Conservation (phyloP, 2,113 vertebrate species). For the Bungarus multicinctus region DNA sequence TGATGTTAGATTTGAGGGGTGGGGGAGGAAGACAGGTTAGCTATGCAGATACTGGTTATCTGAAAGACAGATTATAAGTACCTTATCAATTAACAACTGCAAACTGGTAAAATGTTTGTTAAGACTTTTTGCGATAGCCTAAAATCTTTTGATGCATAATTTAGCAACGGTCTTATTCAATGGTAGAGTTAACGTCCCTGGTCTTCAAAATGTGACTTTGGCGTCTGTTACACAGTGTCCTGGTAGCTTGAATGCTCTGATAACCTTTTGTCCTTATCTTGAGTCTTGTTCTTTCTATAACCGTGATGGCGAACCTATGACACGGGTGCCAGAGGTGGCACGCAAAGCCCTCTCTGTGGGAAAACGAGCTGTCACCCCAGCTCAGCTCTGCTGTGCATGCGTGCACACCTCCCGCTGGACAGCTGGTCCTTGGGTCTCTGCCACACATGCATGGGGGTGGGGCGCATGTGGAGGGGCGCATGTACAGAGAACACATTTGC, state of each 20-base stretch:
- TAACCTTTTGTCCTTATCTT: neutral
- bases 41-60: neutral
- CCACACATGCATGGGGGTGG: too few relatives aligned
- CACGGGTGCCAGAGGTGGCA: too few relatives aligned
- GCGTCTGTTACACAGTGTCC: neutral
- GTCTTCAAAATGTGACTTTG: neutral
- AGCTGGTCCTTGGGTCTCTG: too few relatives aligned
- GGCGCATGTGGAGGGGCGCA: too few relatives aligned
- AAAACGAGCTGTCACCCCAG: too few relatives aligned
- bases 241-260: neutral
- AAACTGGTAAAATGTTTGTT: neutral
- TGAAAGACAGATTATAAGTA: neutral
- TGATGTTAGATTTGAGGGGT: neutral
- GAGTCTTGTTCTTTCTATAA: neutral
- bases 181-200: neutral
- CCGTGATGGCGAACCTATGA: too few relatives aligned
- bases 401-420: too few relatives aligned
- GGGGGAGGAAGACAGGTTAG: neutral
- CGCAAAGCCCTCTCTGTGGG: too few relatives aligned
- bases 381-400: too few relatives aligned
- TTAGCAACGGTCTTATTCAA: neutral
- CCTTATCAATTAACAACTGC: neutral
- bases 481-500: too few relatives aligned
- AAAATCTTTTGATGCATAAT: neutral
- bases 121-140: neutral